Evolutionary conservation across 2,888 invertebrate species (phyloP), one percentile per base, ranked within the genome.

Genomic region (Patella depressa): DNA sequence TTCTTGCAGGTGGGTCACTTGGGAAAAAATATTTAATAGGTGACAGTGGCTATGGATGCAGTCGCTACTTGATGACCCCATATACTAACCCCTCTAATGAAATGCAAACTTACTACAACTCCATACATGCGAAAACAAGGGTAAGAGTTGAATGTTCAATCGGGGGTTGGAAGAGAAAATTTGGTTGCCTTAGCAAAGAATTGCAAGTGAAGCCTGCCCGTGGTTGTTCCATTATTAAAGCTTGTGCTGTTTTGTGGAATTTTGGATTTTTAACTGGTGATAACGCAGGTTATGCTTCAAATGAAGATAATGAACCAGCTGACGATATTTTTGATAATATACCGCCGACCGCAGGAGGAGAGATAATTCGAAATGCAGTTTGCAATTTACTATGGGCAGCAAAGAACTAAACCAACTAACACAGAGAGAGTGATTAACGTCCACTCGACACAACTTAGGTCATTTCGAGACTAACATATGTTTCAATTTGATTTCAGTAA

Each of bases 241-340:
- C 65, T 15, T 65, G 65, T 65, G 65, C 65, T 65, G 57, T 57
- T 57, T 57, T 15, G 57, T 57, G 57, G 57, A 57, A 57, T n/a
- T n/a, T 57, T 57, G 57, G 57, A 17, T n/a, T 57, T 17, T n/a
- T 57, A 57, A 17, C n/a, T 3, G 57, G 57, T 57, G 57, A 57
- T 7, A 57, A 15, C 17, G n/a, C 15, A n/a, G 57, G 57, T 2
- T 57, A 57, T 15, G 57, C 2, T 17, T 0, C 57, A 15, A n/a
- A 57, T 15, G n/a, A 15, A 15, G n/a, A 17, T 57, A 57, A 15
- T 57, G 57, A 57, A n/a, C 57, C 57, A 57, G 57, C 3, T 15
- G 57, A 17, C 57, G 57, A 57, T 57, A n/a, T 57, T 57, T 57
- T 57, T n/a, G 57, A 15, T 17, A 57, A 57, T n/a, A 57, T 57